These are phyloP conservation scores for Morone saxatilis DNA, from an alignment of 2,113 vertebrate species.

Conservation along the genomic window DNA sequence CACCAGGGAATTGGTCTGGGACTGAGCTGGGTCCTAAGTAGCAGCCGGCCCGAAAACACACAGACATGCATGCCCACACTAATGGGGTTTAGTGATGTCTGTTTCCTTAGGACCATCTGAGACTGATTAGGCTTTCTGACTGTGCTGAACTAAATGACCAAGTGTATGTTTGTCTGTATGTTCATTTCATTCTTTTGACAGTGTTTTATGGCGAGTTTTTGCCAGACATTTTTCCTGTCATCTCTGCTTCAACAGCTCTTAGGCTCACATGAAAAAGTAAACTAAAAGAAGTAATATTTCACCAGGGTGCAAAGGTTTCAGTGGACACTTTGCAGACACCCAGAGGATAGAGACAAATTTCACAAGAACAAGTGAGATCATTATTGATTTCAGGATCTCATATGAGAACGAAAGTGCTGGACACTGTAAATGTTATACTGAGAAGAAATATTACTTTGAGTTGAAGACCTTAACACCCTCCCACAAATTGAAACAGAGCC, in stretches of 20 bases:
- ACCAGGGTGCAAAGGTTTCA: conserved; percentile 41
- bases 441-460: conserved; percentile 68
- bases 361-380: conserved; percentile 61
- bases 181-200: conserved; percentile 44
- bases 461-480: conserved; percentile 49
- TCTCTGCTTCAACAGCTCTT: conserved; percentile 34
- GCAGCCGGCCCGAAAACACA: conserved; percentile 57
- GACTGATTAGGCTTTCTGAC: conserved; percentile 77
- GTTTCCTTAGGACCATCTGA: conserved; percentile 77
- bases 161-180: conserved; percentile 52
- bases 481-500: conserved; percentile 23
- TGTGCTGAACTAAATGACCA: conserved; percentile 55
- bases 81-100: conserved; percentile 78
- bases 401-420: conserved; percentile 62
- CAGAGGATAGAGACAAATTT: conserved; percentile 56
- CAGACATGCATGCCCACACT: conserved; percentile 73
- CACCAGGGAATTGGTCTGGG: conserved; percentile 71
- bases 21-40: conserved; percentile 62
- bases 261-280: conserved; percentile 56
- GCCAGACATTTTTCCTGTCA: conserved; percentile 48
- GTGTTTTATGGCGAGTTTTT: conserved; percentile 51
- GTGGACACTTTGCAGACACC: conserved; percentile 59
- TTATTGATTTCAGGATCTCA: conserved; percentile 70
- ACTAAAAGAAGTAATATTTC: conserved; percentile 59
- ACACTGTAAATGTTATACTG: conserved; percentile 65